Conservation (phyloP, 1,140 invertebrate species). For the Archivesica marissinica region DNA sequence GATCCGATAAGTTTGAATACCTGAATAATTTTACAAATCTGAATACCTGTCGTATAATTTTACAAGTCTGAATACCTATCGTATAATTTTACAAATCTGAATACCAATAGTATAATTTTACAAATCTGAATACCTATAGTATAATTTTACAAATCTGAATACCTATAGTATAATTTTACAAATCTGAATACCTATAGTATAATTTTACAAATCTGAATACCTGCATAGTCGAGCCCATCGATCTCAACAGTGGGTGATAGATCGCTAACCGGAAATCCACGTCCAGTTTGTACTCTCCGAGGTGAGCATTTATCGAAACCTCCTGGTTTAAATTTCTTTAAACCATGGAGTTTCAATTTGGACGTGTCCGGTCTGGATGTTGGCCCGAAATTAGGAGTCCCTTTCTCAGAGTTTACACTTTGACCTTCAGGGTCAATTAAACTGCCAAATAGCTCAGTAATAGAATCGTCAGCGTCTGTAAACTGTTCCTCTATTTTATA, state of each 20-base stretch:
- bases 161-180: too few relatives aligned
- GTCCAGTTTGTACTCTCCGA: neutral
- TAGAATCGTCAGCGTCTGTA: constrained; percentile 12
- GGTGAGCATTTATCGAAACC: constrained; percentile 19
- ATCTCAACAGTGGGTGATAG: constrained; percentile 41
- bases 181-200: too few relatives aligned
- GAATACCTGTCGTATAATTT: too few relatives aligned
- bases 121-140: too few relatives aligned
- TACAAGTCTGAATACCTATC: too few relatives aligned
- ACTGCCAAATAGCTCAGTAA: constrained; percentile 46
- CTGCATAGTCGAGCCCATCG: constrained; percentile 44
- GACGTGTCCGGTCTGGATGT: constrained; percentile 23
- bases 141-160: too few relatives aligned
- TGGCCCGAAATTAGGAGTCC: neutral
- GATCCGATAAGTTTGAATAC: too few relatives aligned
- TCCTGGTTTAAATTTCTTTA: constrained; percentile 14
- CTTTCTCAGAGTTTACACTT: neutral
- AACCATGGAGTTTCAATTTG: constrained; percentile 26
- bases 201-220: constrained; percentile 26
- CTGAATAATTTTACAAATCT: too few relatives aligned
- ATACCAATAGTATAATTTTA: too few relatives aligned
- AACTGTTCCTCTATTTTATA: neutral
- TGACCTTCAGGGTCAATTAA: constrained; percentile 27
- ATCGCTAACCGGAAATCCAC: neutral
- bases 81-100: too few relatives aligned